Conservation (phyloP, 2,888 invertebrate species). For the Oxycera nigricornis region DNA sequence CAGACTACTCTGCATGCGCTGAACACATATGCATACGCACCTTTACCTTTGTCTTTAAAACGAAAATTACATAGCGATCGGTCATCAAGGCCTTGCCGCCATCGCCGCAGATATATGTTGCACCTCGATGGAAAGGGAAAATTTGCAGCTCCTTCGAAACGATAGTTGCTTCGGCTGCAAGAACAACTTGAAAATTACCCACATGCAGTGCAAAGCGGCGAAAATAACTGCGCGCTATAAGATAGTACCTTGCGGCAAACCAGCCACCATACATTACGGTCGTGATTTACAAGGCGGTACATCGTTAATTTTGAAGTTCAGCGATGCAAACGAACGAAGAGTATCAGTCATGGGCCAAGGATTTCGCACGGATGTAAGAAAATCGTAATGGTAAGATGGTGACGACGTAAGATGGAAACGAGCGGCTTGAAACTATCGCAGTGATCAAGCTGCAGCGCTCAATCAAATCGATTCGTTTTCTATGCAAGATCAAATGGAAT, state of each 20-base stretch:
- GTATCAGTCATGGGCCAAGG: slow-evolving; percentile 21
- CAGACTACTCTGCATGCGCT: neutral
- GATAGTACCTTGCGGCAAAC: slow-evolving; percentile 33
- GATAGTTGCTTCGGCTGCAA: neutral
- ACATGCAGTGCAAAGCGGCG: neutral
- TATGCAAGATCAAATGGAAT: slow-evolving; percentile 21
- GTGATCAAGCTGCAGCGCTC: neutral
- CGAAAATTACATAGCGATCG: slow-evolving; percentile 16
- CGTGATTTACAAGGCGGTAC: slow-evolving; percentile 37
- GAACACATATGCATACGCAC: neutral
- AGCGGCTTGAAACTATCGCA: no score
- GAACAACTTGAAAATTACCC: slow-evolving; percentile 23
- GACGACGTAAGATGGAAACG: no score
- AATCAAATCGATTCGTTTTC: slow-evolving; percentile 17
- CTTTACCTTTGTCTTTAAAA: slow-evolving; percentile 19
- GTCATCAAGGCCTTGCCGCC: slow-evolving; percentile 20
- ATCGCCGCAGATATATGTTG: neutral
- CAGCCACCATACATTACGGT: slow-evolving; percentile 28
- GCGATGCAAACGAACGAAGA: slow-evolving; percentile 16
- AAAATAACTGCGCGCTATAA: slow-evolving; percentile 8
- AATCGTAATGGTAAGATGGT: neutral
- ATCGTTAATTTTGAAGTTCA: slow-evolving; percentile 30
- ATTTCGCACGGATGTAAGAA: neutral
- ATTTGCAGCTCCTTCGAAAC: neutral
- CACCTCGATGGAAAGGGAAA: slow-evolving; percentile 18